A percentile compares a stretch with the other conserved stretches of the same genome.
Conservation (phyloP, 2,113 vertebrate genomes). For the Pachyramphus minor region DNA sequence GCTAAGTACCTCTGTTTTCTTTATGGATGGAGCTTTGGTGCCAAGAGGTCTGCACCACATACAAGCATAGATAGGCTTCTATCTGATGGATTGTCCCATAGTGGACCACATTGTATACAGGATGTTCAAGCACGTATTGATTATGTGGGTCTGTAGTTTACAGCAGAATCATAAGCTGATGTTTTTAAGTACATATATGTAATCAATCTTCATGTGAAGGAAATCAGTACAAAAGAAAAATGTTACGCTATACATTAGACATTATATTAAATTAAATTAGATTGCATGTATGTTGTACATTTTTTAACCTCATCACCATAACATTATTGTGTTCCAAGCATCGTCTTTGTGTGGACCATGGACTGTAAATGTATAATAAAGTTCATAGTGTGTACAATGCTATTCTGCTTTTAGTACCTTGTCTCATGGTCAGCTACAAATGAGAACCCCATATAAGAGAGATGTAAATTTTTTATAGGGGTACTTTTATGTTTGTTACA, state of each 20-base stretch:
- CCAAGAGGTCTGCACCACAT: conserved; percentile 67
- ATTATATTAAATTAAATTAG: not conserved
- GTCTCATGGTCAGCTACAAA: not conserved
- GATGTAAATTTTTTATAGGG: not conserved
- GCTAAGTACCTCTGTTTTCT: conserved; percentile 65
- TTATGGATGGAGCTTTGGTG: conserved; percentile 65
- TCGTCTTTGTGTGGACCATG: not conserved
- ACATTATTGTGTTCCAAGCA: not conserved
- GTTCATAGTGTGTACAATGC: not conserved
- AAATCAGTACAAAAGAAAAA: not conserved
- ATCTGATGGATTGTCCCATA: conserved; percentile 19
- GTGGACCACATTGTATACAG: conserved; percentile 12
- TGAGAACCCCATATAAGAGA: not conserved
- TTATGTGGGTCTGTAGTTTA: not conserved
- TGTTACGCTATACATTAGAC: not conserved
- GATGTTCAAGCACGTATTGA: conserved; percentile 26
- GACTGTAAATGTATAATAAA: not conserved
- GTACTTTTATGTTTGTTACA: not conserved
- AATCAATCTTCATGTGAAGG: not conserved
- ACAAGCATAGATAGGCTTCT: conserved; percentile 8
- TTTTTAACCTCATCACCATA: not conserved
- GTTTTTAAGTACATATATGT: conserved; percentile 11
- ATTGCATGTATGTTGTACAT: not conserved
- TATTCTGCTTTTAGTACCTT: not conserved
- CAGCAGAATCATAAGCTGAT: conserved; percentile 31